A percentile compares a stretch with the other conserved stretches of the same genome.
Conservation (phyloP, 2,113 vertebrate species). For the Elachura formosa region DNA sequence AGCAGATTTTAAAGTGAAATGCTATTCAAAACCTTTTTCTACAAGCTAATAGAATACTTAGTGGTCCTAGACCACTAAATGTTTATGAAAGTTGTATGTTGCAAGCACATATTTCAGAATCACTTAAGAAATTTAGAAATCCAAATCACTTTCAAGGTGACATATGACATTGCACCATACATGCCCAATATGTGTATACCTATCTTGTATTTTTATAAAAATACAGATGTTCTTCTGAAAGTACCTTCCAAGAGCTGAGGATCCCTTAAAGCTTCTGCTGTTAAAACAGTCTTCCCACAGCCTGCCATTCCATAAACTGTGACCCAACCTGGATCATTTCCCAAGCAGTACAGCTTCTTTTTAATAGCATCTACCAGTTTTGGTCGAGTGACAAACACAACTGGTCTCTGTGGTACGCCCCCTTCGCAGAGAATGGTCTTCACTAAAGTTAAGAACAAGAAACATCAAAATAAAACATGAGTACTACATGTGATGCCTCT, state of each 20-base stretch:
- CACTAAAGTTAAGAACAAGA: conserved; percentile 72
- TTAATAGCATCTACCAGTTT: conserved; percentile 78
- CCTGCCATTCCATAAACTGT: conserved; percentile 95
- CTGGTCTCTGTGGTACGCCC: conserved; percentile 91
- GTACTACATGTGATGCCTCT: not conserved
- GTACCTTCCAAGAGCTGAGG: conserved; percentile 82
- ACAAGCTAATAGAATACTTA: not conserved
- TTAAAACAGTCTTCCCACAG: conserved; percentile 94
- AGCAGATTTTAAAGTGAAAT: not conserved
- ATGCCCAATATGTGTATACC: rapidly evolving
- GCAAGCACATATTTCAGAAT: not conserved
- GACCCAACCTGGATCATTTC: conserved; percentile 84
- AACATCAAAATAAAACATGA: not conserved
- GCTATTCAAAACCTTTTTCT: not conserved
- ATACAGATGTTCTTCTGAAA: not conserved
- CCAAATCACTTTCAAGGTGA: not conserved
- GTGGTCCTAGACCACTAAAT: not conserved
- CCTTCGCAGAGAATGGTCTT: conserved; percentile 86
- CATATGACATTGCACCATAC: not conserved
- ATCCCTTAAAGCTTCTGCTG: conserved; percentile 89
- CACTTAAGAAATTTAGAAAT: not conserved
- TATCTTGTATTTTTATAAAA: not conserved
- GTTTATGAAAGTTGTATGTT: not conserved
- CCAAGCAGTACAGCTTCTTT: conserved; percentile 77
- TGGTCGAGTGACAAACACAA: conserved; percentile 88